phyloP scores from a whole-genome alignment of 2,888 invertebrate genomes.

The Noctua comes region DNA sequence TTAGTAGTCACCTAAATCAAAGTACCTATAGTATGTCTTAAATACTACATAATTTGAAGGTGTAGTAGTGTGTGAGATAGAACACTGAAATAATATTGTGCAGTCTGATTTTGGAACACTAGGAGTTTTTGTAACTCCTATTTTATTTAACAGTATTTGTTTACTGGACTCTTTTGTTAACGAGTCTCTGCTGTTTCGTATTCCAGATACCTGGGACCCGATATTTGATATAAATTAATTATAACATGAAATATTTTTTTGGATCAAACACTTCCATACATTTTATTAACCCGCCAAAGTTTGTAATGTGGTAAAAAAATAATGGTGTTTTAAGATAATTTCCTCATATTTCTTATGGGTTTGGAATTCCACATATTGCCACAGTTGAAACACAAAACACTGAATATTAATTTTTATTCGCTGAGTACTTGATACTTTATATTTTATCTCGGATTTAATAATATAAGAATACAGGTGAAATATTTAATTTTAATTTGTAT shows the following conservation, averaged over 20 bases:
- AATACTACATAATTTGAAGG: constrained; percentile 34
- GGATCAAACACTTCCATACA: background rate
- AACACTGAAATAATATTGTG: constrained; percentile 16
- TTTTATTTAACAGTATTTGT: background rate
- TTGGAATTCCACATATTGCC: background rate
- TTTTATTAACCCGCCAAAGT: background rate
- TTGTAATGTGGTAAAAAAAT: background rate
- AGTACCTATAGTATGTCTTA: constrained; percentile 61
- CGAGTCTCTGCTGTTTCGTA: background rate
- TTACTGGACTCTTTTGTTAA: background rate
- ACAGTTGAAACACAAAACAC: background rate
- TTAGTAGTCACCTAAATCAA: constrained; percentile 65
- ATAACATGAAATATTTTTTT: background rate
- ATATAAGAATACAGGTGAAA: constrained; percentile 7
- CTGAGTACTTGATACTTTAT: background rate
- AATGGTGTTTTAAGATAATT: background rate
- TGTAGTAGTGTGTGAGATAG: constrained; percentile 40
- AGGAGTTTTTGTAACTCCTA: background rate
- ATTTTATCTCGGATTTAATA: background rate
- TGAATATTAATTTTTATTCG: background rate
- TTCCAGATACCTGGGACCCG: background rate
- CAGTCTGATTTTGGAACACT: background rate
- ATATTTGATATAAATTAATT: background rate
- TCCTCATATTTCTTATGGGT: background rate
- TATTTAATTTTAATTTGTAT: background rate